Conservation (phyloP, 2,113 vertebrate genomes). For the Hymenochirus boettgeri region DNA sequence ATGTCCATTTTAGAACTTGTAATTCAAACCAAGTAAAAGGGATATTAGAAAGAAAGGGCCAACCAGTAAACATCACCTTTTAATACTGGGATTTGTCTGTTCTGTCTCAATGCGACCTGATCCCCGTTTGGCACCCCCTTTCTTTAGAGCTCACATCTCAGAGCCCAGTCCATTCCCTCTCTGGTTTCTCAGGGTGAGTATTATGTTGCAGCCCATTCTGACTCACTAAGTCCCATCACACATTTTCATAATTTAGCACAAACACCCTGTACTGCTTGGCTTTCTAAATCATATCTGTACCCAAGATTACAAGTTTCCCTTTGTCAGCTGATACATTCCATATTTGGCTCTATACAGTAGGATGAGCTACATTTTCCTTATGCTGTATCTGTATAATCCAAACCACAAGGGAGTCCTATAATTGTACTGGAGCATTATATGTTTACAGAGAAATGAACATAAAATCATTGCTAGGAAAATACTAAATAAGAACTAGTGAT, state of each 20-base stretch:
- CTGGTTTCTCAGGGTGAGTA: slow-evolving; percentile 27
- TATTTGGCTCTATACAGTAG: slow-evolving; percentile 12
- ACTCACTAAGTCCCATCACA: slow-evolving; percentile 29
- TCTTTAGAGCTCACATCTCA: neutral
- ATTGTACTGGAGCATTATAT: too few species aligned
- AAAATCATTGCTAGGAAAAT: too few species aligned
- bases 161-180: neutral
- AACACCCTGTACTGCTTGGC: slow-evolving; percentile 24
- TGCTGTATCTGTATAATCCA: slow-evolving; percentile 8
- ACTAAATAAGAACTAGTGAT: too few species aligned
- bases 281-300: slow-evolving; percentile 31
- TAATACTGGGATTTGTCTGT: too few species aligned
- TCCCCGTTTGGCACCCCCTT: too few species aligned
- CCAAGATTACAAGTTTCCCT: slow-evolving; percentile 34
- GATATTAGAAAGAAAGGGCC: too few species aligned
- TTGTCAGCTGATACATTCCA: slow-evolving; percentile 27
- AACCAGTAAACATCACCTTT: too few species aligned
- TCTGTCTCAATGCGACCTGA: too few species aligned
- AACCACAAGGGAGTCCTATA: slow-evolving; percentile 28
- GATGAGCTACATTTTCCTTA: slow-evolving; percentile 19
- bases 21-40: too few species aligned
- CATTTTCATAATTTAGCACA: slow-evolving; percentile 6
- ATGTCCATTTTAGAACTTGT: too few species aligned
- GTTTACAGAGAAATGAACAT: too few species aligned
- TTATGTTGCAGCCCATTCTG: slow-evolving; percentile 28